Evolutionary conservation across 1,140 invertebrate genomes (phyloP), one percentile per base, ranked within the genome.

Genomic region (Batillaria attramentaria): DNA sequence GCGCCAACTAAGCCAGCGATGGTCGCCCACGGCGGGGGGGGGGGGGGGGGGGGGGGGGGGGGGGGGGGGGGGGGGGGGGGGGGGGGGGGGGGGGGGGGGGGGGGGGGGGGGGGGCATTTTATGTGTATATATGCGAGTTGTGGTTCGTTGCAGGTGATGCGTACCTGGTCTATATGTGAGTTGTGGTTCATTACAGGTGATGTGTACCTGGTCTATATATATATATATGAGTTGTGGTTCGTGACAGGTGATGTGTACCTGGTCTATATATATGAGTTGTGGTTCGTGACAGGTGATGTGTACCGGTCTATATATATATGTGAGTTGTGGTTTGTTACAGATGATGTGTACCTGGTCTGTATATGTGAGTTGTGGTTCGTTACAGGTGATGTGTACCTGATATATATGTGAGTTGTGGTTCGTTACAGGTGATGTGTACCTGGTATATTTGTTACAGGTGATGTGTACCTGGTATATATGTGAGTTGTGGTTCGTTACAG

Each of bases 401-500:
- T 66, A 35, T 1, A n/a, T 28, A 5, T 66, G 35, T 66, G 31
- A 68, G 33, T 24, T 68, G 18, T 68, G 35, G n/a, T n/a, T 3
- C n/a, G 18, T 20, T n/a, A 20, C 18, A 54, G 18, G 33, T 33
- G 75, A 72, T 31, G 8, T 43, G 1, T 43, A n/a, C n/a, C n/a
- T 20, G 39, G 18, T 10, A 28, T 46, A 42, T 35, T 31, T 2
- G 35, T 68, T 68, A 31, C 20, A 68, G 16, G 33, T 28, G 18
- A n/a, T 68, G 2, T n/a, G 31, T 31, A 31, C 37, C 8, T 39
- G 37, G 16, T 69, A 80, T 43, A 81, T 18, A 66, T 24, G 33
- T 28, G 24, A 33, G 24, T 24, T 28, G 18, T 79, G 68, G 79
- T 79, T 72, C 79, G 69, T 82, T 84, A 1, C 83, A 92, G 92